phyloP scores from a whole-genome alignment of 2,888 invertebrate species.

The Thalpophila matura region DNA sequence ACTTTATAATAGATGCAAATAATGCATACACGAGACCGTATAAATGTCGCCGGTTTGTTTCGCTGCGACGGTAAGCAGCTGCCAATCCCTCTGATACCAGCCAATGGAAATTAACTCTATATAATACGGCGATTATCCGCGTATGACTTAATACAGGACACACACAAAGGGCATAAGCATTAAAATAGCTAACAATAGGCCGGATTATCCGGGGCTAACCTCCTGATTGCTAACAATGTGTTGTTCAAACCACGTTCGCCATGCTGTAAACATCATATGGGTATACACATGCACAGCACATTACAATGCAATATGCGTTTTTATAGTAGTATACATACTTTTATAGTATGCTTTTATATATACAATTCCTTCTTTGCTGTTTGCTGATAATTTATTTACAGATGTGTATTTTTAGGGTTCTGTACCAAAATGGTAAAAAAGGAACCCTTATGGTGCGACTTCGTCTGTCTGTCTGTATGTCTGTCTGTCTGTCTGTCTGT shows the following conservation, averaged over 20 bases:
- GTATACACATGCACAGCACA: constrained; percentile 28
- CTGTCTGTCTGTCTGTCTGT: too few species aligned
- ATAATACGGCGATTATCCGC: constrained; percentile 90
- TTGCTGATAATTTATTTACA: neutral
- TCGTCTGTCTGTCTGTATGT: too few species aligned
- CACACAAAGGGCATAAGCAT: constrained; percentile 88
- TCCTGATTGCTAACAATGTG: constrained; percentile 79
- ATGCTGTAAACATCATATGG: constrained; percentile 51
- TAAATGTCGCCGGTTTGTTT: constrained; percentile 74
- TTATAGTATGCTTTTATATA: too few species aligned
- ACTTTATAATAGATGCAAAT: constrained; percentile 57
- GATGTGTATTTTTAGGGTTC: neutral
- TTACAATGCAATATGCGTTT: constrained; percentile 20
- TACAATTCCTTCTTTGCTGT: neutral
- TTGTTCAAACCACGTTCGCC: constrained; percentile 73
- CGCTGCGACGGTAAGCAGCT: constrained; percentile 82
- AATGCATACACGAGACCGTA: constrained; percentile 40
- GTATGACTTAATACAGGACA: constrained; percentile 89
- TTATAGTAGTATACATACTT: constrained; percentile 20
- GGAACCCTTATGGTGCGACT: too few species aligned
- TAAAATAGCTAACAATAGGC: constrained; percentile 88
- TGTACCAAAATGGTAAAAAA: too few species aligned
- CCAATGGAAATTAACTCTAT: constrained; percentile 88
- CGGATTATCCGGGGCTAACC: constrained; percentile 87
- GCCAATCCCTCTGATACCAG: constrained; percentile 78